These are phyloP conservation scores for Philopotamus ludificatus DNA, from an alignment of 1,140 invertebrate genomes.

Conservation along the genomic window DNA sequence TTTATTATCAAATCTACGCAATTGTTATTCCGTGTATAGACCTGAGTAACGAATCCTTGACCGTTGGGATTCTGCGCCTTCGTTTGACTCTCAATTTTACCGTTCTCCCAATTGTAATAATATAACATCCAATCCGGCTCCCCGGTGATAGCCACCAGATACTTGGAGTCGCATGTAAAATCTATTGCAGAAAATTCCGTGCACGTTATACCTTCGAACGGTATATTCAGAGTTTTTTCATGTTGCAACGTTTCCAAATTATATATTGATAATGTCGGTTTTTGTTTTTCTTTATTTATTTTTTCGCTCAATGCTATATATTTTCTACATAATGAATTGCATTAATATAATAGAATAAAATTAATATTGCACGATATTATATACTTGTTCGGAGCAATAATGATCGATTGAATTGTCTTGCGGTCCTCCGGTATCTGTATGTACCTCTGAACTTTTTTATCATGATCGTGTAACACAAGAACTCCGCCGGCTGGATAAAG, in stretches of 20 bases:
- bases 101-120: conserved; percentile 82
- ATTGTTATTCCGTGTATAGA: conserved; percentile 14
- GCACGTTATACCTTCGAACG: conserved; percentile 55
- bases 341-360: not conserved
- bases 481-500: conserved; percentile 68
- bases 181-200: conserved; percentile 68
- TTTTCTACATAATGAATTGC: conserved; percentile 56
- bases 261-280: conserved; percentile 65
- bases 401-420: conserved; percentile 57
- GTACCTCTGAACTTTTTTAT: conserved; percentile 58
- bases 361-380: conserved; percentile 37
- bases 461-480: conserved; percentile 64
- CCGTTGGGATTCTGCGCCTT: conserved; percentile 67
- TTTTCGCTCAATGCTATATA: conserved; percentile 54
- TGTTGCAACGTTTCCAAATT: conserved; percentile 63
- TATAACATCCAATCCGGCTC: conserved; percentile 78
- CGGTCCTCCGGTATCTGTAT: conserved; percentile 58
- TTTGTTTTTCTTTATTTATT: conserved; percentile 49
- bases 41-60: conserved; percentile 50
- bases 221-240: conserved; percentile 62
- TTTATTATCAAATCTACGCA: not conserved
- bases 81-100: conserved; percentile 73
- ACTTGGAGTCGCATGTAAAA: conserved; percentile 78
- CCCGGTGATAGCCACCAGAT: conserved; percentile 74
- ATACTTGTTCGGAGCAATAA: conserved; percentile 66